Evolutionary conservation across 2,888 invertebrate species (phyloP).

Genomic region (Creontiades dilutus): DNA sequence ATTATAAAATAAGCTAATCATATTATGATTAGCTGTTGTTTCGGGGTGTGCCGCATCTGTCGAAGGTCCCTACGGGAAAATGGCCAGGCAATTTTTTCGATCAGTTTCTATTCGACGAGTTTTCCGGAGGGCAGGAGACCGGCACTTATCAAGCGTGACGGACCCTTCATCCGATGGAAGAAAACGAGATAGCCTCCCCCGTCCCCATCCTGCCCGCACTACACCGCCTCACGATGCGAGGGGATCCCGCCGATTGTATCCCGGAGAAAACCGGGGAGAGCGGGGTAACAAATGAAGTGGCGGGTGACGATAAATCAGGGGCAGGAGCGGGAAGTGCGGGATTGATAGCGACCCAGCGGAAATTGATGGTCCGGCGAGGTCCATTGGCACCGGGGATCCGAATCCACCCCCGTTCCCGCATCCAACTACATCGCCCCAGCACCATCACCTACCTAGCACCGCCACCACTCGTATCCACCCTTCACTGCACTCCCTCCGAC

Average conservation of each 20-base stretch:
- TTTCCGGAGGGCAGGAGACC: too few species aligned
- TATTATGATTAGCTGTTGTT: too few species aligned
- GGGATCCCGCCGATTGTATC: conserved; percentile 53
- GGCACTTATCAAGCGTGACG: not conserved
- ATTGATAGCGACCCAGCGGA: conserved; percentile 72
- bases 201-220: not conserved
- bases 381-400: conserved; percentile 64
- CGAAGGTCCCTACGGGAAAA: too few species aligned
- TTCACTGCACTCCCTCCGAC: not conserved
- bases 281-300: conserved; percentile 72
- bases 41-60: too few species aligned
- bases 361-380: conserved; percentile 73
- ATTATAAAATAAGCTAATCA: too few species aligned
- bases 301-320: conserved; percentile 71
- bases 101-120: too few species aligned
- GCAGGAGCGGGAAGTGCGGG: conserved; percentile 26
- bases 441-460: not conserved
- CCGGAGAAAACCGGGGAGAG: conserved; percentile 33
- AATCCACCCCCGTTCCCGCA: conserved; percentile 23
- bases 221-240: not conserved
- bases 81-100: too few species aligned
- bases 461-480: not conserved
- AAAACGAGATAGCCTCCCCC: conserved; percentile 35
- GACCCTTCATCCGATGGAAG: not conserved
- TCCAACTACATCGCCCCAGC: not conserved